These are phyloP conservation scores for Sprattus sprattus DNA, from an alignment of 2,113 vertebrate species.

Conservation along the genomic window DNA sequence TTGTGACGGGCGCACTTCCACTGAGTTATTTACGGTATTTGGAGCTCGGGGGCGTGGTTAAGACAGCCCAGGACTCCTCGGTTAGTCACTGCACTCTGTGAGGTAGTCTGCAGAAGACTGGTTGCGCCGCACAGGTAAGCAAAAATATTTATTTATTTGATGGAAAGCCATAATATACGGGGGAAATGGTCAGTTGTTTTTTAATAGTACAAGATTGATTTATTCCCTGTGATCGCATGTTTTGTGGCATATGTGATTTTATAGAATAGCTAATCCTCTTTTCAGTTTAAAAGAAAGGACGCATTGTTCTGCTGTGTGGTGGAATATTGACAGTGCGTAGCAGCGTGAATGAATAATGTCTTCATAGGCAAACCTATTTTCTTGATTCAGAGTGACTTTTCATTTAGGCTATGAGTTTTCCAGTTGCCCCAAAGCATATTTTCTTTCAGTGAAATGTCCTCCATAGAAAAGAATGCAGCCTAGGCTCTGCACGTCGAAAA, in stretches of 20 bases:
- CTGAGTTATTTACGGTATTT: constrained; percentile 65
- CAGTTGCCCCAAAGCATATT: neutral
- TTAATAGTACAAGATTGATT: neutral
- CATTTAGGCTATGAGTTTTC: neutral
- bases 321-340: neutral
- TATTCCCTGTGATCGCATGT: neutral
- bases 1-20: neutral
- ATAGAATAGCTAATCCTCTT: constrained; percentile 19
- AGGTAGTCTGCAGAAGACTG: constrained; percentile 63
- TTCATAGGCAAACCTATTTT: neutral
- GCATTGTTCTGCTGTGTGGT: constrained; percentile 60
- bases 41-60: constrained; percentile 52
- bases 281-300: constrained; percentile 54
- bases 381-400: neutral
- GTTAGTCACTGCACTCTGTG: constrained; percentile 60
- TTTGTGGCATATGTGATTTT: neutral
- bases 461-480: neutral
- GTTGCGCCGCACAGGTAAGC: constrained; percentile 71
- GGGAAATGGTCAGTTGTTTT: constrained; percentile 25
- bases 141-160: constrained; percentile 19
- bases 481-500: neutral
- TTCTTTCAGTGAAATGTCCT: constrained; percentile 38
- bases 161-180: neutral
- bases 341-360: neutral
- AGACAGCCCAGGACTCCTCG: constrained; percentile 41